Conservation (phyloP, 1,140 invertebrate genomes). For the Cydia pomonella region DNA sequence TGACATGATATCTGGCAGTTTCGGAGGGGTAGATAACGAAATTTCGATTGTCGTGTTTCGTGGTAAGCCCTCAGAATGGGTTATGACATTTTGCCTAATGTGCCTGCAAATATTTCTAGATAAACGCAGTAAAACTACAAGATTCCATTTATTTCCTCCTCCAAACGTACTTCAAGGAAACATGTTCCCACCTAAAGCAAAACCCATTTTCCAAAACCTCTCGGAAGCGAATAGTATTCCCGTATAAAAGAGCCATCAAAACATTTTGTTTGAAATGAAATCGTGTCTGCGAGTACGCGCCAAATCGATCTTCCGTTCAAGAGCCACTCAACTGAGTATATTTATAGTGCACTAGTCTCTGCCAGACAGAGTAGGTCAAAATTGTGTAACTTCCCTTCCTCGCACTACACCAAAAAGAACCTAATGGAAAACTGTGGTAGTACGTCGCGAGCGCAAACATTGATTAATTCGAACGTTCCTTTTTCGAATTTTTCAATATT, state of each 20-base stretch:
- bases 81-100: too few relatives aligned
- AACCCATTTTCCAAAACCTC: constrained; percentile 24
- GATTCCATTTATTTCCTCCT: neutral
- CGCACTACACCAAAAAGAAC: constrained; percentile 39
- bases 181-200: constrained; percentile 18
- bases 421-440: constrained; percentile 44
- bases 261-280: constrained; percentile 33
- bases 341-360: constrained; percentile 32
- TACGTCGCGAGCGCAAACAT: constrained; percentile 38
- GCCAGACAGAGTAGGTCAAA: constrained; percentile 38
- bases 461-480: constrained; percentile 38
- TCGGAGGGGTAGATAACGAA: too few relatives aligned
- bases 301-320: constrained; percentile 32
- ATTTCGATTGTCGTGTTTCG: too few relatives aligned
- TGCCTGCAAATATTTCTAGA: too few relatives aligned
- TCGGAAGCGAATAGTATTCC: constrained; percentile 13
- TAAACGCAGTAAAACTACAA: neutral
- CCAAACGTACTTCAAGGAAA: neutral
- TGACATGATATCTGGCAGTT: too few relatives aligned
- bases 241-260: constrained; percentile 27
- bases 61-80: too few relatives aligned
- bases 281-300: constrained; percentile 27
- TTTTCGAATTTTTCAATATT: constrained; percentile 14
- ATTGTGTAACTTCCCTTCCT: constrained; percentile 38
- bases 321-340: constrained; percentile 17